phyloP scores from a whole-genome alignment of 2,888 invertebrate genomes.

The Mayetiola destructor region DNA sequence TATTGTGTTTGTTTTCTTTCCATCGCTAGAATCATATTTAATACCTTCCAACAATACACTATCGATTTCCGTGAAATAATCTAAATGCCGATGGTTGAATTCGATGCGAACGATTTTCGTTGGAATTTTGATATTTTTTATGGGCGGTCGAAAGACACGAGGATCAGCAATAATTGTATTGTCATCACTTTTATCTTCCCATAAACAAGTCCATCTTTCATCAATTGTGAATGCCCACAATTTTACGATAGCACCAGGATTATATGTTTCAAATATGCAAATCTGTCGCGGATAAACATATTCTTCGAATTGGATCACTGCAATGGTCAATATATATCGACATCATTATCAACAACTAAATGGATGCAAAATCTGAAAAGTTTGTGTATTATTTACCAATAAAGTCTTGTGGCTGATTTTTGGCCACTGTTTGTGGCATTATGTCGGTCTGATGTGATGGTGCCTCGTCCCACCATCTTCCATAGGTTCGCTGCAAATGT shows the following conservation, averaged over 20 bases:
- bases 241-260: slow-evolving; percentile 68
- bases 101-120: slow-evolving; percentile 68
- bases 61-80: slow-evolving; percentile 80
- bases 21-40: slow-evolving; percentile 25
- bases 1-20: background rate
- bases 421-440: slow-evolving; percentile 54
- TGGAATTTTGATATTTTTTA: slow-evolving; percentile 42
- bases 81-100: slow-evolving; percentile 64
- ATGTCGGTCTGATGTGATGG: slow-evolving; percentile 55
- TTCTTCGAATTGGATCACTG: slow-evolving; percentile 32
- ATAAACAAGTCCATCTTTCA: slow-evolving; percentile 54
- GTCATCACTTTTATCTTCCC: slow-evolving; percentile 44
- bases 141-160: slow-evolving; percentile 61
- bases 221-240: slow-evolving; percentile 52
- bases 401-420: slow-evolving; percentile 60
- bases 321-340: slow-evolving; percentile 18
- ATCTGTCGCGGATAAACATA: slow-evolving; percentile 37
- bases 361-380: background rate
- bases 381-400: slow-evolving; percentile 44
- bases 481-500: slow-evolving; percentile 59
- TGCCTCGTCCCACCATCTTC: slow-evolving; percentile 71
- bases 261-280: slow-evolving; percentile 69
- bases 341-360: background rate
- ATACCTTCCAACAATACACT: slow-evolving; percentile 65
- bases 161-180: slow-evolving; percentile 34